Percentiles rank a stretch among this genome's conserved stretches.
Evolutionary conservation across 2,888 invertebrate species (phyloP).

Genomic region (Lasioglossum malachurum): DNA sequence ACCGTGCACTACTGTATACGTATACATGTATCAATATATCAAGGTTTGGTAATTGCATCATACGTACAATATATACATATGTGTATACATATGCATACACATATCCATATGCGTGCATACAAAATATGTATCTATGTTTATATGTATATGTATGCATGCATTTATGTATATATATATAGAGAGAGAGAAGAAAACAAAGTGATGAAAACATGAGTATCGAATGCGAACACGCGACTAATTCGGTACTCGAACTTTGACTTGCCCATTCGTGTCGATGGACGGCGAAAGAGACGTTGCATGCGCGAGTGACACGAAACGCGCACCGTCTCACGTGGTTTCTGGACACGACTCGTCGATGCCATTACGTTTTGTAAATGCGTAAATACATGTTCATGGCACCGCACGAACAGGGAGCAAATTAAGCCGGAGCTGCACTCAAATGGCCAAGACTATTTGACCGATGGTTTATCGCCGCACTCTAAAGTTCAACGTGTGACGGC

Average conservation of each 20-base stretch:
- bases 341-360: constrained; percentile 55
- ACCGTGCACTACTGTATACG: neutral
- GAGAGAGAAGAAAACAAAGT: neutral
- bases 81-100: neutral
- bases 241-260: constrained; percentile 6
- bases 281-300: constrained; percentile 4
- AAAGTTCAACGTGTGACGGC: constrained; percentile 59
- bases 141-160: neutral
- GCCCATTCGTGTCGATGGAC: constrained; percentile 1
- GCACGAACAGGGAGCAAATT: constrained; percentile 63
- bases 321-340: constrained; percentile 31
- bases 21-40: neutral
- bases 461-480: constrained; percentile 58
- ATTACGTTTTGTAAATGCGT: constrained; percentile 55
- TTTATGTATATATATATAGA: neutral
- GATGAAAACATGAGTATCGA: constrained; percentile 8
- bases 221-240: neutral
- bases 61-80: neutral
- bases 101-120: neutral
- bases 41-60: neutral
- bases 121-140: neutral
- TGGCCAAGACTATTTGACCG: constrained; percentile 64
- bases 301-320: constrained; percentile 41
- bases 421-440: constrained; percentile 63
- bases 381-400: constrained; percentile 63